A percentile compares a stretch with the other conserved stretches of the same genome.
Conservation (phyloP, 2,888 invertebrate species). For the Sesia bembeciformis region DNA sequence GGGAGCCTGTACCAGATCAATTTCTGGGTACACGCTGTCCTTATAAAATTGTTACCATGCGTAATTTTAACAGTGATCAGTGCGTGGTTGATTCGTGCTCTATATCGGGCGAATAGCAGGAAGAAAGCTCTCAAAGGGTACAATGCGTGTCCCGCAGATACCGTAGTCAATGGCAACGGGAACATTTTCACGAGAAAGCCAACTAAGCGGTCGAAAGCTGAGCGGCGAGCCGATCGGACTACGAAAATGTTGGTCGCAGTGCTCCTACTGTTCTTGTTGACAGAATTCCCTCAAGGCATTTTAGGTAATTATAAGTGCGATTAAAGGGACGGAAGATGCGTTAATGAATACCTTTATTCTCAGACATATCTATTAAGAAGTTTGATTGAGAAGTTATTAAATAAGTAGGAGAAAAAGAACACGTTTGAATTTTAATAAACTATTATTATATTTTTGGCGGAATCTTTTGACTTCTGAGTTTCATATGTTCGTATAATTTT, state of each 20-base stretch:
- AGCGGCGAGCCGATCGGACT: slow-evolving; percentile 80
- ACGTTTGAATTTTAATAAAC: background rate
- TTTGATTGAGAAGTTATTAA: too few relatives aligned
- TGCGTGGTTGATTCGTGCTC: slow-evolving; percentile 80
- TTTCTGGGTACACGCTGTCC: slow-evolving; percentile 87
- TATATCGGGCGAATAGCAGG: slow-evolving; percentile 80
- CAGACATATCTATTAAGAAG: too few relatives aligned
- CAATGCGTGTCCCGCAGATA: slow-evolving; percentile 51
- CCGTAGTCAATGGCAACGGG: slow-evolving; percentile 46
- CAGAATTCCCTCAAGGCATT: slow-evolving; percentile 90
- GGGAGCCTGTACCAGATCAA: slow-evolving; percentile 79
- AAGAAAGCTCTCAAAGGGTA: slow-evolving; percentile 75
- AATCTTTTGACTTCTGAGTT: background rate
- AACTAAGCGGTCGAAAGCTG: slow-evolving; percentile 56
- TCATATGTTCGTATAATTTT: too few relatives aligned
- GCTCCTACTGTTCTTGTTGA: slow-evolving; percentile 87
- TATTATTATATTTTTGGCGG: background rate
- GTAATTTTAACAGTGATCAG: slow-evolving; percentile 83
- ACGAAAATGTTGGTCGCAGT: slow-evolving; percentile 93
- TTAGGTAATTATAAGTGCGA: slow-evolving; percentile 58
- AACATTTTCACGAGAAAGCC: slow-evolving; percentile 54
- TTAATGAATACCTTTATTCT: too few relatives aligned
- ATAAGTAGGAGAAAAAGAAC: too few relatives aligned
- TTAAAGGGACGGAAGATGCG: too few relatives aligned
- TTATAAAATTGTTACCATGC: slow-evolving; percentile 88